Percentiles rank a stretch among this genome's conserved stretches.
Conservation (phyloP, 2,113 vertebrate genomes). For the Stictonetta naevosa region DNA sequence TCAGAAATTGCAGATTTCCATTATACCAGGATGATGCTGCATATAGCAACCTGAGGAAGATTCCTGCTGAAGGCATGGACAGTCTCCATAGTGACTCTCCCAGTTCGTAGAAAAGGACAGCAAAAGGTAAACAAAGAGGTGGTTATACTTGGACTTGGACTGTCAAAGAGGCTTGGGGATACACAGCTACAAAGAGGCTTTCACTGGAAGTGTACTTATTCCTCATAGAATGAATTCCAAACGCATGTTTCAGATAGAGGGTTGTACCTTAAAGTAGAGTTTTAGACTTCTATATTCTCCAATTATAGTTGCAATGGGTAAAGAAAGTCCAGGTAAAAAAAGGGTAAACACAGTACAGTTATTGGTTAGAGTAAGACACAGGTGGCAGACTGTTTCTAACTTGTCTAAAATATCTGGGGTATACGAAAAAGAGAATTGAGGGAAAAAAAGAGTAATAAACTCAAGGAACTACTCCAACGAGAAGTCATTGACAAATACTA, state of each 20-base stretch:
- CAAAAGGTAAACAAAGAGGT: background rate
- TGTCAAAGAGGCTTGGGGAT: background rate
- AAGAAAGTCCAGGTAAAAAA: background rate
- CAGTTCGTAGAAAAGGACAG: background rate
- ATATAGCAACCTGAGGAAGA: background rate
- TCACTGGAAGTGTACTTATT: too few species aligned
- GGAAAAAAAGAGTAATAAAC: background rate
- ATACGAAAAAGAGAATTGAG: background rate
- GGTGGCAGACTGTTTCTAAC: background rate
- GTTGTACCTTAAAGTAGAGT: background rate
- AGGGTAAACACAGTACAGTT: background rate
- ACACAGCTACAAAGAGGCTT: background rate
- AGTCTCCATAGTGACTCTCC: background rate
- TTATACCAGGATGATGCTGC: rapidly evolving
- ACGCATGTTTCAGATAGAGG: background rate
- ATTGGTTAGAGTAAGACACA: background rate
- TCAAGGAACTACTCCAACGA: background rate
- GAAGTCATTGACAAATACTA: background rate
- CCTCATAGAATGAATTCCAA: background rate
- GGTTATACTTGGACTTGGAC: background rate
- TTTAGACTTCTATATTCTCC: background rate
- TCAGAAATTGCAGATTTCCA: background rate
- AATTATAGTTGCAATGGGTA: background rate
- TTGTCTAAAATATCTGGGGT: background rate
- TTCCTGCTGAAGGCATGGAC: background rate